Evolutionary conservation across 2,888 invertebrate genomes (phyloP), one percentile per base, ranked within the genome.

Genomic region (Watsonalla binaria): DNA sequence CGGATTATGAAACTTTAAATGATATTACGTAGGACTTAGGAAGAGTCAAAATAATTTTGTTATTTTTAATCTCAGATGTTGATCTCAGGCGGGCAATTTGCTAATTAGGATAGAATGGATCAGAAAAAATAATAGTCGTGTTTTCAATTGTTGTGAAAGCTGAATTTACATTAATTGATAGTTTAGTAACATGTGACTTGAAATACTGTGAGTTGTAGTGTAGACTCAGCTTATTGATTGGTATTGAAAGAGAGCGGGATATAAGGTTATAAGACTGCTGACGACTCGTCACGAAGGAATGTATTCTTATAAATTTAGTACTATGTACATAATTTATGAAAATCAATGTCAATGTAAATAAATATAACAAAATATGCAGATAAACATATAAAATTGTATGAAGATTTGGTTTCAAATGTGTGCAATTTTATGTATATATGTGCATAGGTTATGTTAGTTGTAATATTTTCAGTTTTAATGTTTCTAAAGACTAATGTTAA

Each of bases 61-160:
- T 72, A 54, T 69, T 68, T n/a, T 63, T 65, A 74, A 72, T 75
- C 69, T 77, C 72, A 73, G 70, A 77, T 75, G 72, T 77, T 86
- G 88, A 88, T 88, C 88, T 88, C 88, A 86, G 68, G 68, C 65
- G 65, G 71, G 78, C 76, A 75, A 76, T 77, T 70, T 77, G 49
- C 39, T 49, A 53, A 53, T 45, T 60, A 61, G 57, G 49, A 51
- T 58, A 59, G 53, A 46, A 47, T 50, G 6, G 45, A 48, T 53
- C 35, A 56, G 51, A 37, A 47, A 46, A n/a, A 34, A 50, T 45
- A 24, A 39, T 47, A 54, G 51, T 51, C 35, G 54, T 51, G 51
- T 55, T 57, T 54, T 37, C 54, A 39, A 35, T 52, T 54, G 48
- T 45, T 51, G 46, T 45, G 46, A 50, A 53, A 52, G 52, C 54